Conservation (phyloP, 2,113 vertebrate genomes). For the Semicossyphus pulcher region DNA sequence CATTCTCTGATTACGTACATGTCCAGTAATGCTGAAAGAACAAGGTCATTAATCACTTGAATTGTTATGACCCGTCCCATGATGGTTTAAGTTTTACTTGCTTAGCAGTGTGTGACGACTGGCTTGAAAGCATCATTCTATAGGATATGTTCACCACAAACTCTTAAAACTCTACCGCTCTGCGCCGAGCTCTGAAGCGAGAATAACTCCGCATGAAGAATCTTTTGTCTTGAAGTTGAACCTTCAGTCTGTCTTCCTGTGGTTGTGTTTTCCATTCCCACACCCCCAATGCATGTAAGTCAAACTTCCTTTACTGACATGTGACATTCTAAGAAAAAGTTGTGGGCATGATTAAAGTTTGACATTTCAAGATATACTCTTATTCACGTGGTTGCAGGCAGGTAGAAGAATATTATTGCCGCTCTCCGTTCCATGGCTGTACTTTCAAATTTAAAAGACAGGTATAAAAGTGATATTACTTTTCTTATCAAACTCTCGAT, state of each 20-base stretch:
- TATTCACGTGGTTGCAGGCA: too few species aligned
- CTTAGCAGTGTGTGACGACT: background rate
- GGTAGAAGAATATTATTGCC: too few species aligned
- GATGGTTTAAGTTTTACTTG: slow-evolving; percentile 12
- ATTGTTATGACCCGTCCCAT: slow-evolving; percentile 24
- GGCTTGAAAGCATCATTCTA: slow-evolving; percentile 7
- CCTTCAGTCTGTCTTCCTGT: slow-evolving; percentile 62
- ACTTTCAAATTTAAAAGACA: background rate
- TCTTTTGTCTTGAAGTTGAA: slow-evolving; percentile 20
- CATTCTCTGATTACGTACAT: background rate
- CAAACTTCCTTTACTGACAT: slow-evolving; percentile 14
- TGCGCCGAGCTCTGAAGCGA: slow-evolving; percentile 22
- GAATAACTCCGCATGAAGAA: slow-evolving; percentile 20
- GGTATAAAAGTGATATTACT: background rate
- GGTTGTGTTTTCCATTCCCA: slow-evolving; percentile 65
- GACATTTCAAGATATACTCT: too few species aligned
- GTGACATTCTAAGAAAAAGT: slow-evolving; percentile 4
- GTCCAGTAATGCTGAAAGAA: background rate
- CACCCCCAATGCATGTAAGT: slow-evolving; percentile 29
- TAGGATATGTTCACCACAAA: slow-evolving; percentile 36
- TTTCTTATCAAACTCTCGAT: too few species aligned
- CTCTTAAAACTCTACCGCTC: background rate
- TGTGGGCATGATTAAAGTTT: background rate
- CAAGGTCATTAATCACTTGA: slow-evolving; percentile 37
- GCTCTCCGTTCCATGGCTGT: background rate